phyloP scores from a whole-genome alignment of 1,140 invertebrate species.

The Geopemphigus sp. region DNA sequence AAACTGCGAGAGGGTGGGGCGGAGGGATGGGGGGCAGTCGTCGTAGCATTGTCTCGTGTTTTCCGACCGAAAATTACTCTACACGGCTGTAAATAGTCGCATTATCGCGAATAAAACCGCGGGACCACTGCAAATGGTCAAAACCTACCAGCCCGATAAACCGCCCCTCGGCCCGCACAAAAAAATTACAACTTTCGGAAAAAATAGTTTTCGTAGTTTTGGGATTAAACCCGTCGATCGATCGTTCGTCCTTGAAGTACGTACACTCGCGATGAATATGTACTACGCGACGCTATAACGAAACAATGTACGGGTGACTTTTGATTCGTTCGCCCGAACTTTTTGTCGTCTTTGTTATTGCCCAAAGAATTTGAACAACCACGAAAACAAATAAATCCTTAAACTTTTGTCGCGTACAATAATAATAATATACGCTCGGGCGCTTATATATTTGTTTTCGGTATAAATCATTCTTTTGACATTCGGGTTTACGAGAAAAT shows the following conservation, averaged over 20 bases:
- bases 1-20: too few species aligned
- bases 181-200: slow-evolving; percentile 5
- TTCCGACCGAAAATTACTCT: not conserved
- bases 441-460: not conserved
- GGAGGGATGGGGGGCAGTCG: not conserved
- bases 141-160: too few species aligned
- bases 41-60: not conserved
- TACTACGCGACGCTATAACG: not conserved
- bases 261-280: not conserved
- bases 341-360: slow-evolving; percentile 19
- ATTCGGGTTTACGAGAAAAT: not conserved
- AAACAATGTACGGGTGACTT: not conserved
- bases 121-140: not conserved
- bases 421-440: not conserved
- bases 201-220: not conserved
- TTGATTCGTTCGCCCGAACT: slow-evolving; percentile 6
- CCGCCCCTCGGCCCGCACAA: too few species aligned
- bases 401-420: not conserved
- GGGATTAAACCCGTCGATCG: slow-evolving; percentile 1
- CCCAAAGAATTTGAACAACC: not conserved
- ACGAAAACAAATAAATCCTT: slow-evolving; percentile 9
- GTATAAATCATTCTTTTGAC: not conserved
- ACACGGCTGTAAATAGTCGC: not conserved
- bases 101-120: not conserved
- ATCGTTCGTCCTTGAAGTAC: not conserved